Percentiles rank a stretch among this genome's conserved stretches.
phyloP scores from a whole-genome alignment of 2,797 vertebrate species.

The Chrysolophus pictus region DNA sequence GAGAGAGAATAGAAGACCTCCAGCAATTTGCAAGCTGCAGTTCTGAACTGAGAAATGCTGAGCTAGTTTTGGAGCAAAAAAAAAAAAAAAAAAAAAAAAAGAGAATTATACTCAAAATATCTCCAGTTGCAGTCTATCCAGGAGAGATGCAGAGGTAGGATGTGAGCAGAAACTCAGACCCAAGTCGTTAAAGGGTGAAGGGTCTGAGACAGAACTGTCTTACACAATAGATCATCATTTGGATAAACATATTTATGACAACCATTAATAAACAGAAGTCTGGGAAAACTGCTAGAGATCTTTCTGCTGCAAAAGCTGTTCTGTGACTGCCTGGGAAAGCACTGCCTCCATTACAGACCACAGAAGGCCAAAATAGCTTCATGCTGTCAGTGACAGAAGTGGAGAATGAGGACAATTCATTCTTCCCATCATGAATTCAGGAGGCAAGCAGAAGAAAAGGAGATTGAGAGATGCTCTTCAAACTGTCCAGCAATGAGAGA shows the following conservation, averaged over 20 bases:
- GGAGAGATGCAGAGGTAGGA: background rate
- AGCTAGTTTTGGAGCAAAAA: background rate
- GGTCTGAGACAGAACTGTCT: background rate
- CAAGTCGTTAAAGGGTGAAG: background rate
- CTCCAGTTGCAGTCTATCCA: background rate
- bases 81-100: background rate
- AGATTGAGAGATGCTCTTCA: background rate
- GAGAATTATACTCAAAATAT: background rate
- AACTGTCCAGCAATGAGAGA: background rate
- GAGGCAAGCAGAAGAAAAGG: background rate
- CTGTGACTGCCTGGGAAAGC: background rate
- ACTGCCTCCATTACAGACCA: background rate
- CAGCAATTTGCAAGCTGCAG: constrained; percentile 22
- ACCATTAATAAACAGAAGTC: background rate
- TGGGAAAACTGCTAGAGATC: background rate
- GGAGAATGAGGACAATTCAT: background rate
- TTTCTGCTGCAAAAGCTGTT: background rate
- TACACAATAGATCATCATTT: background rate
- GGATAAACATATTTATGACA: background rate
- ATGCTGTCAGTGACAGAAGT: background rate
- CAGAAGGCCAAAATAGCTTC: background rate
- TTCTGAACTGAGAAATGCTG: constrained; percentile 42
- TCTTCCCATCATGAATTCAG: background rate
- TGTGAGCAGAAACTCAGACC: background rate
- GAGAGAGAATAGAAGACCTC: background rate